Evolutionary conservation across 2,888 invertebrate species (phyloP).

Genomic region (Meghimatium bilineatum): DNA sequence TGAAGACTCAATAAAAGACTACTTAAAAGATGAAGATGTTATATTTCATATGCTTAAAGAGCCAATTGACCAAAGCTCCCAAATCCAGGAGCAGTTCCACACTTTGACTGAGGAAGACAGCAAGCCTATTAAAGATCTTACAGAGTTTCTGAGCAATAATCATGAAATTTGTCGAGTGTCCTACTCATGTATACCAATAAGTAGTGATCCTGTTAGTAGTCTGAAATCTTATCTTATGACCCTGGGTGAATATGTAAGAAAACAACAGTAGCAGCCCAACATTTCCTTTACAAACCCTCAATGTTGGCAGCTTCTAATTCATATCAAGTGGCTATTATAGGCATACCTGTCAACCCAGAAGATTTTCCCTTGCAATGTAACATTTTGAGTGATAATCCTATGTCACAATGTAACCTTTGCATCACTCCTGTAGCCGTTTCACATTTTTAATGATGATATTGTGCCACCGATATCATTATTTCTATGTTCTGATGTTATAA

Average conservation of each 20-base stretch:
- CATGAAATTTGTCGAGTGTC: neutral
- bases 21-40: neutral
- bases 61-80: neutral
- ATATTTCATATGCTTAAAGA: neutral
- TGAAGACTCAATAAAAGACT: neutral
- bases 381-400: no score
- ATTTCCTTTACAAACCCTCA: neutral
- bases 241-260: neutral
- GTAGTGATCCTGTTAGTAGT: constrained; percentile 19
- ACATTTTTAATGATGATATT: no score
- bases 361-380: no score
- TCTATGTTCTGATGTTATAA: no score
- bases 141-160: constrained; percentile 26
- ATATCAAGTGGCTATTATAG: neutral
- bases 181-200: neutral
- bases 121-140: constrained; percentile 22
- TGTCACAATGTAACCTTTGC: no score
- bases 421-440: no score
- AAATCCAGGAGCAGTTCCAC: neutral
- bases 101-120: constrained; percentile 30
- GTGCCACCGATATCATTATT: no score
- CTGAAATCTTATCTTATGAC: constrained; percentile 16
- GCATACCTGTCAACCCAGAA: no score
- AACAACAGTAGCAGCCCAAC: neutral
- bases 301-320: neutral